A percentile compares a stretch with the other conserved stretches of the same genome.
Evolutionary conservation across 2,113 vertebrate genomes (phyloP).

Genomic region (Accipiter virgatus): DNA sequence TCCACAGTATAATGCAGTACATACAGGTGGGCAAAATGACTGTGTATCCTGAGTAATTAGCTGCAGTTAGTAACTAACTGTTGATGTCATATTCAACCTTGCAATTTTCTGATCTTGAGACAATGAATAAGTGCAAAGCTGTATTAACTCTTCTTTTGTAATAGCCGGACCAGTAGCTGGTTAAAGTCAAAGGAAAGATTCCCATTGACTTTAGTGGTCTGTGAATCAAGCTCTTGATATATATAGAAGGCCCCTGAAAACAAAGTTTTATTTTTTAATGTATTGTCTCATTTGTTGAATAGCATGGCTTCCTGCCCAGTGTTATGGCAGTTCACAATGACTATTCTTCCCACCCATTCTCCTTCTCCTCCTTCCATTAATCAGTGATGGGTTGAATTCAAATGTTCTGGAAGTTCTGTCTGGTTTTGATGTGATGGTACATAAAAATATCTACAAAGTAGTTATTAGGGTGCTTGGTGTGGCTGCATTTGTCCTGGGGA

Average conservation of each 20-base stretch:
- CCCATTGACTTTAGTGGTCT: constrained; percentile 21
- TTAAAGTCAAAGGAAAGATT: constrained; percentile 35
- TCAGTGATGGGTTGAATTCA: constrained; percentile 51
- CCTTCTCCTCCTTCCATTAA: constrained; percentile 56
- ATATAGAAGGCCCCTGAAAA: constrained; percentile 43
- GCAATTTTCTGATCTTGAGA: background rate
- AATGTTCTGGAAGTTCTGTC: constrained; percentile 33
- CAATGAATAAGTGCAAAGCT: background rate
- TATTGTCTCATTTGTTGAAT: constrained; percentile 57
- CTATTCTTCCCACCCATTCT: constrained; percentile 63
- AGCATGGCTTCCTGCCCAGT: constrained; percentile 51
- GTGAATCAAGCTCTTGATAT: constrained; percentile 34
- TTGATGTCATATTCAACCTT: background rate
- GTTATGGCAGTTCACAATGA: constrained; percentile 56
- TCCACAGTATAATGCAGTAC: background rate
- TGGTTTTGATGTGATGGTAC: constrained; percentile 41
- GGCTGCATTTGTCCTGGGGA: constrained; percentile 54
- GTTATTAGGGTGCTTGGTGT: constrained; percentile 37
- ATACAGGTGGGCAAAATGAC: background rate
- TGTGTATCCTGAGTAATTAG: background rate
- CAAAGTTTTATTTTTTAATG: constrained; percentile 46
- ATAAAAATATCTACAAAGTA: constrained; percentile 54
- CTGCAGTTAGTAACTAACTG: background rate
- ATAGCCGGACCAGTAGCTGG: background rate
- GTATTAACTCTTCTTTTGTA: background rate